These are phyloP conservation scores for Eubasilissa regina DNA, from an alignment of 1,140 invertebrate species.

Conservation along the genomic window DNA sequence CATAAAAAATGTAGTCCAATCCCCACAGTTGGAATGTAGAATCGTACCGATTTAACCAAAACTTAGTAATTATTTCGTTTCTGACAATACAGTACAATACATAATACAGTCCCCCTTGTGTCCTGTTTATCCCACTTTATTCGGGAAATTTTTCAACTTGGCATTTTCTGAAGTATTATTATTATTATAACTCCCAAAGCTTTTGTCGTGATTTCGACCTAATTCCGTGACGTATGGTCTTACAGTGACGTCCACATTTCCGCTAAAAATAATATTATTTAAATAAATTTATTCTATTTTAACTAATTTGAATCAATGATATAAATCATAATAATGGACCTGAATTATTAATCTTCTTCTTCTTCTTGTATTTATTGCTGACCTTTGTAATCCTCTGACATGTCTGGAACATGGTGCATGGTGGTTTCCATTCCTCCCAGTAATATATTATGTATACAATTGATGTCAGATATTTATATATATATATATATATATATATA, in stretches of 20 bases:
- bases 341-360: too few relatives aligned
- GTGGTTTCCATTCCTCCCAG: too few relatives aligned
- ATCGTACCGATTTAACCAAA: neutral
- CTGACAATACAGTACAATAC: neutral
- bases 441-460: too few relatives aligned
- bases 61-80: conserved; percentile 11
- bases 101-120: conserved; percentile 4
- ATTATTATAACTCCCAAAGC: conserved; percentile 49
- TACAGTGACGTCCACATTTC: conserved; percentile 31
- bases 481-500: too few relatives aligned
- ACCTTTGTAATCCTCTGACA: too few relatives aligned
- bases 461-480: too few relatives aligned
- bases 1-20: neutral
- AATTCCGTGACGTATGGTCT: conserved; percentile 50
- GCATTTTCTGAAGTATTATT: conserved; percentile 24
- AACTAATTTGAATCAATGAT: too few relatives aligned
- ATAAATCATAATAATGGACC: too few relatives aligned
- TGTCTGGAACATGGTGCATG: too few relatives aligned
- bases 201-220: conserved; percentile 55
- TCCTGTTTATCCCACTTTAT: neutral
- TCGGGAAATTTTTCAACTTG: conserved; percentile 23
- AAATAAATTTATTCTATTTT: neutral
- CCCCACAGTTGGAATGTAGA: conserved; percentile 2
- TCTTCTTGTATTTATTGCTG: too few relatives aligned
- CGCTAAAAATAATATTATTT: neutral